Conservation (phyloP, 2,888 invertebrate genomes). For the Pachydiplax longipennis region DNA sequence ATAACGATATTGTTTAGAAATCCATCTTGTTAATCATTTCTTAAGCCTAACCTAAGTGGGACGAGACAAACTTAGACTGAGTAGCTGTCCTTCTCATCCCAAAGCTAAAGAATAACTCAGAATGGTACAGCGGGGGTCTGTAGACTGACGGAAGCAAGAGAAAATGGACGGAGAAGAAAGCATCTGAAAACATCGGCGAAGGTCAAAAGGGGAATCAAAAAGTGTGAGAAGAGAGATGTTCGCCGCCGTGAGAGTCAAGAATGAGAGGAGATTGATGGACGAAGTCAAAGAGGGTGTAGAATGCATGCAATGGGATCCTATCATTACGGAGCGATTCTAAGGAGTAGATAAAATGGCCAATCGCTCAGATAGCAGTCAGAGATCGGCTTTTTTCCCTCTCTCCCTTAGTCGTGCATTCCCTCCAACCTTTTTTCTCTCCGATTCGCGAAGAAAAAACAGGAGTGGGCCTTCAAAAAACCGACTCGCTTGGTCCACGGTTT, state of each 20-base stretch:
- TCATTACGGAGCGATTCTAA: conserved; percentile 27
- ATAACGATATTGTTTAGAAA: too few species aligned
- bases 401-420: neutral
- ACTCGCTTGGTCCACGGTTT: neutral
- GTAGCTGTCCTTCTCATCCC: too few species aligned
- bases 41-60: too few species aligned
- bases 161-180: neutral
- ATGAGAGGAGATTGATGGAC: neutral
- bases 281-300: neutral
- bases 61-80: too few species aligned
- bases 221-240: neutral
- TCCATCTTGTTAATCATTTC: too few species aligned
- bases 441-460: neutral
- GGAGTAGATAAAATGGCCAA: conserved; percentile 29
- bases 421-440: neutral
- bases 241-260: neutral
- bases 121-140: neutral
- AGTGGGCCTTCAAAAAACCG: neutral
- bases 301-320: conserved; percentile 29
- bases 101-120: too few species aligned
- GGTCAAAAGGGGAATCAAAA: neutral
- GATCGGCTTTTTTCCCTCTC: neutral
- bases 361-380: conserved; percentile 20
- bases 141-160: neutral
- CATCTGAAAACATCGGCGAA: neutral